phyloP scores from a whole-genome alignment of 2,797 vertebrate species.

The Catamblyrhynchus diadema region DNA sequence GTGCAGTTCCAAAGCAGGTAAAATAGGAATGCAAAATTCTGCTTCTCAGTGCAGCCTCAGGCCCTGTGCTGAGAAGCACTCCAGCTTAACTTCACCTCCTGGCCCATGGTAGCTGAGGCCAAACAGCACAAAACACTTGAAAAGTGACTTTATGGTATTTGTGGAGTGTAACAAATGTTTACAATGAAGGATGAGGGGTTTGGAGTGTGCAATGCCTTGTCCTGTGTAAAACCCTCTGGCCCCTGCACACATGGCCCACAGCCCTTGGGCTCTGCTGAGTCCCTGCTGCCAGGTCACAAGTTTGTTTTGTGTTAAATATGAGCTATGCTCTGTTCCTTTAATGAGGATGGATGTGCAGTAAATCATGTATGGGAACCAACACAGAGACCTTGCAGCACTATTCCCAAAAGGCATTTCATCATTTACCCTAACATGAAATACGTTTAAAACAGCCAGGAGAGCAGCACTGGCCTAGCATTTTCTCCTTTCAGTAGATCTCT shows the following conservation, averaged over 20 bases:
- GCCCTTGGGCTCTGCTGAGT: not conserved
- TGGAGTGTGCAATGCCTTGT: not conserved
- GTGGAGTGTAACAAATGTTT: not conserved
- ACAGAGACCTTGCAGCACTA: not conserved
- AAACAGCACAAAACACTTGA: not conserved
- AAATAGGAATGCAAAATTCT: not conserved
- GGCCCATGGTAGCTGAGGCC: rapidly evolving
- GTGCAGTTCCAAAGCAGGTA: not conserved
- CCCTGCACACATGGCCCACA: rapidly evolving
- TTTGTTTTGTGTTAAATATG: not conserved
- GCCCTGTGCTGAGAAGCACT: not conserved
- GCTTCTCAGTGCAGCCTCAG: not conserved
- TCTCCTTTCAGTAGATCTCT: not conserved
- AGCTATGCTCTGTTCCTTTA: not conserved
- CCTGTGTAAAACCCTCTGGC: not conserved
- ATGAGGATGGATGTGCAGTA: conserved; percentile 43
- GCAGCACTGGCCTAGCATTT: not conserved
- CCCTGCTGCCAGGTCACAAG: not conserved
- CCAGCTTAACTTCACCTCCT: not conserved
- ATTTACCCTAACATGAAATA: not conserved
- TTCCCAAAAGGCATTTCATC: conserved; percentile 14
- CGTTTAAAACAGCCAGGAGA: not conserved
- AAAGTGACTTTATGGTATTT: not conserved
- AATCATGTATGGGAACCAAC: conserved; percentile 23
- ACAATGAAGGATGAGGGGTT: not conserved